Evolutionary conservation across 2,797 vertebrate genomes (phyloP), one percentile per base, ranked within the genome.

Genomic region (Darevskia nairensis): DNA sequence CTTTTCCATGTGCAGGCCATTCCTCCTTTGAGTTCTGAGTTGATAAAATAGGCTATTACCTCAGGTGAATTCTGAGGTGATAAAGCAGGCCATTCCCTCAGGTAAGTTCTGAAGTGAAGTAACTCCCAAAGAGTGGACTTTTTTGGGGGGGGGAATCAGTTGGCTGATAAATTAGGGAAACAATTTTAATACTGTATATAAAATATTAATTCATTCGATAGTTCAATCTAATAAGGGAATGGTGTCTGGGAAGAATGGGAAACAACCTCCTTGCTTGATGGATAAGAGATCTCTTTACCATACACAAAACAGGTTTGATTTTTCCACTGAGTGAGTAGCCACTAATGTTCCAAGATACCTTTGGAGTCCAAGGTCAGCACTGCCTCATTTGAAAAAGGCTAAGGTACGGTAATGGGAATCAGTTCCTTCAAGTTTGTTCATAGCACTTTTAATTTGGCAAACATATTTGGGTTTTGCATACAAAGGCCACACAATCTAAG

Each of bases 401-500:
- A 80, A 64, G 69, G 75, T 19, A 55, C 50, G 44, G 84, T 17
- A 71, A 44, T n/a, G 75, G 11, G 21, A 59, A 19, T 29, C 15
- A 4, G 46, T 68, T 84, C 81, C 27, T 78, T 83, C 64, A 69
- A 29, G 50, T 71, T 8, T 84, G 25, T 80, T 88, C 75, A 23
- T 32, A 90, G 44, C 71, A 76, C 85, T 92, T 89, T 92, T 69
- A 84, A 55, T 93, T 93, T 90, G 88, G 86, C 80, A 86, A 93
- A 86, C 7, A 7, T 89, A 29, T 92, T 92, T 91, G 86, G 68
- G 23, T 91, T 89, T 90, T 90, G 72, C 71, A 82, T 88, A 89
- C 39, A 91, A 92, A 89, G 93, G 41, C 44, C 85, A 0, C 32
- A 74, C 61, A 79, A 17, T 90, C 90, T 29, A 69, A 64, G 27